Evolutionary conservation across 2,797 vertebrate genomes (phyloP), one percentile per base, ranked within the genome.

Genomic region (Crax fasciolata): DNA sequence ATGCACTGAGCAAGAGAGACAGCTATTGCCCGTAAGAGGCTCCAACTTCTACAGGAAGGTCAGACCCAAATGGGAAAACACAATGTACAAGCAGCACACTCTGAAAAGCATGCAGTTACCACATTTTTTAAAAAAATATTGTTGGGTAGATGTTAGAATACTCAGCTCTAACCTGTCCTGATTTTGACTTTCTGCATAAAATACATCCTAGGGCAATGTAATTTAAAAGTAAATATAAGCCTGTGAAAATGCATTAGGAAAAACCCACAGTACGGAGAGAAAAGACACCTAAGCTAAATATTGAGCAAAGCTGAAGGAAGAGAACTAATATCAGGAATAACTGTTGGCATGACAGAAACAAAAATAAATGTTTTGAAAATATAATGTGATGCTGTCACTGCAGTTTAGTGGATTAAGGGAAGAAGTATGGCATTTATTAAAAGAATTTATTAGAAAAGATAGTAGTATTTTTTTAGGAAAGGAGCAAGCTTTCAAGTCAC

Each of bases 1-100:
- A 28, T 1, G 0, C 1, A 1, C 39, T 27, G 30, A 14, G 11
- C 17, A 23, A 15, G 38, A 65, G 30, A 89, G 5, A 57, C 3
- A 71, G 16, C 2, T 3, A 0, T 28, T 46, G 20, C 13, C 43
- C 52, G 49, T 13, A 83, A 79, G 19, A 67, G 5, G 0, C 16
- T 90, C 16, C 27, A 65, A 6, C 2, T 12, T 30, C 27, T 48
- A 15, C 8, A 48, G 0, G 0, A 71, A 66, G 17, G 12, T 66
- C 24, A 12, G 18, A 18, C 13, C 17, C 13, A 21, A 11, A 32
- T 24, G 18, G 20, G 21, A 81, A 20, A 78, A 8, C 3, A 58
- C 10, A 62, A 10, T 0, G 0, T 48, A 17, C 5, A 18, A 51
- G 35, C 39, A 66, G 28, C 5, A 35, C 27, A 57, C 41, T 70